Conservation (phyloP, 2,113 vertebrate genomes). For the Cheilinus undulatus region DNA sequence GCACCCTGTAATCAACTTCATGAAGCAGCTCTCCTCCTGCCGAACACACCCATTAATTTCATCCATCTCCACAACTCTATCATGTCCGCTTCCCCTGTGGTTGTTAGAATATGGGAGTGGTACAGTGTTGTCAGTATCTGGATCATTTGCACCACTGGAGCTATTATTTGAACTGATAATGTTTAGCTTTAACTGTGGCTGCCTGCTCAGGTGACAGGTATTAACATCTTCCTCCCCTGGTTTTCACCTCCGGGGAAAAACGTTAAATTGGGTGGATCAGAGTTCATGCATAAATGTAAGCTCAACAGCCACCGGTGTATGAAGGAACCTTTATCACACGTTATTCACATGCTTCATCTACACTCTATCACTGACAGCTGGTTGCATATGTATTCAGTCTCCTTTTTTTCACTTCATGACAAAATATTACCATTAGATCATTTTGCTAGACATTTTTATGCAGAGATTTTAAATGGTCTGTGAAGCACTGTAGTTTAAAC, state of each 20-base stretch:
- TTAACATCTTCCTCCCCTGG: conserved; percentile 53
- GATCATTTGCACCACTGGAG: conserved; percentile 47
- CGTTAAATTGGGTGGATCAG: conserved; percentile 54
- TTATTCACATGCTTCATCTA: conserved; percentile 46
- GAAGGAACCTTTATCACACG: conserved; percentile 28
- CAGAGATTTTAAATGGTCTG: background rate
- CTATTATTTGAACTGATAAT: conserved; percentile 65
- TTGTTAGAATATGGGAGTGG: conserved; percentile 57
- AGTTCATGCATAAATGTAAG: conserved; percentile 67
- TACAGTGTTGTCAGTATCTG: conserved; percentile 47
- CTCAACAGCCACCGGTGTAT: conserved; percentile 23
- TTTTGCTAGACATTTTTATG: background rate
- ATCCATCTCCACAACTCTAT: conserved; percentile 50
- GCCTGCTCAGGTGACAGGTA: conserved; percentile 55
- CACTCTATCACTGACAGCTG: conserved; percentile 9
- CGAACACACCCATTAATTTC: conserved; percentile 61
- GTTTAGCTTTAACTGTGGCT: conserved; percentile 41
- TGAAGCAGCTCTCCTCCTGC: conserved; percentile 15
- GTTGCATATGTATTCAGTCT: conserved; percentile 6
- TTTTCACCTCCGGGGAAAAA: conserved; percentile 51
- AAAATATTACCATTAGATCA: too few relatives aligned
- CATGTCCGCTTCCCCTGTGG: conserved; percentile 46
- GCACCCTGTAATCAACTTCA: conserved; percentile 55
- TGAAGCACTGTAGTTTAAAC: too few relatives aligned
- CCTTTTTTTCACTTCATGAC: conserved; percentile 26